phyloP scores from a whole-genome alignment of 2,888 invertebrate species.

The Callosobruchus maculatus region DNA sequence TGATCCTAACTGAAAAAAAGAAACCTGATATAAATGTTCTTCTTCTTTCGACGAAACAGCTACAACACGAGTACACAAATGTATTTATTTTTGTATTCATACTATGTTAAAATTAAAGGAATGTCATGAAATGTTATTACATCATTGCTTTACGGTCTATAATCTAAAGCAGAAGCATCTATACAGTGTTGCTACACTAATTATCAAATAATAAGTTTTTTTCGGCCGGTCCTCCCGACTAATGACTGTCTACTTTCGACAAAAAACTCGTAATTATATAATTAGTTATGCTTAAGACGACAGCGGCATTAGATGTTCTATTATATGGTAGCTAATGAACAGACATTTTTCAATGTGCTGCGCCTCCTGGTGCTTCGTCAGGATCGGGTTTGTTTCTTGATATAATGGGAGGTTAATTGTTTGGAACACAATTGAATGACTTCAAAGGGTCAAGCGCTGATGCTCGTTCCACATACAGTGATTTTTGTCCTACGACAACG shows the following conservation, averaged over 20 bases:
- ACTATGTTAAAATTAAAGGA: too few species aligned
- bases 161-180: conserved; percentile 31
- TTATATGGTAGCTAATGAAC: neutral
- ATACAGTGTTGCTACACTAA: conserved; percentile 38
- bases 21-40: too few species aligned
- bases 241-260: conserved; percentile 40
- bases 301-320: conserved; percentile 24
- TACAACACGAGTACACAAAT: too few species aligned
- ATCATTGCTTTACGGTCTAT: conserved; percentile 16
- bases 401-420: neutral
- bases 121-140: neutral
- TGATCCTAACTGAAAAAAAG: too few species aligned
- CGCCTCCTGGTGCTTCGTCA: neutral
- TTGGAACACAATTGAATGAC: neutral
- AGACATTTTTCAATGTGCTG: neutral
- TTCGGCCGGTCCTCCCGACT: conserved; percentile 32
- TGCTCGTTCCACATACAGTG: neutral
- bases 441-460: neutral
- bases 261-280: conserved; percentile 47
- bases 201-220: conserved; percentile 41
- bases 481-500: neutral
- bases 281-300: conserved; percentile 50
- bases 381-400: neutral
- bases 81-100: too few species aligned
- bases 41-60: too few species aligned